These are phyloP conservation scores for Mizuhopecten yessoensis DNA, from an alignment of 1,140 invertebrate genomes.

Conservation along the genomic window DNA sequence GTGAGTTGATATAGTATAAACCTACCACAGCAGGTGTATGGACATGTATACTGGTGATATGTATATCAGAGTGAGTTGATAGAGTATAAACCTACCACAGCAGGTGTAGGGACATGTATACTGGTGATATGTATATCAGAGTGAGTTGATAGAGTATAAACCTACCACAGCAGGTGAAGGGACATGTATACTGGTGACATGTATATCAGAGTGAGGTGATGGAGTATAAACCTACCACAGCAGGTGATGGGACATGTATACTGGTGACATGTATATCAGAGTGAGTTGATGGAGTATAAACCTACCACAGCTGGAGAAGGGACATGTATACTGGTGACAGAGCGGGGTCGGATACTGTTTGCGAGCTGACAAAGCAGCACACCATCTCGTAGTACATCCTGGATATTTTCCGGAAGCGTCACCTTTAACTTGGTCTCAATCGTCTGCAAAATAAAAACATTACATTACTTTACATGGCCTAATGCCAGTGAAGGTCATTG, in stretches of 20 bases:
- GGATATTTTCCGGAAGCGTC: conserved; percentile 92
- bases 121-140: conserved; percentile 89
- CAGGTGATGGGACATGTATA: conserved; percentile 96
- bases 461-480: too few relatives aligned
- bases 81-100: conserved; percentile 89
- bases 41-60: too few relatives aligned
- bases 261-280: conserved; percentile 95
- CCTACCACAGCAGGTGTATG: conserved; percentile 84
- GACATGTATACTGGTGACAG: conserved; percentile 96
- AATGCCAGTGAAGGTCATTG: too few relatives aligned
- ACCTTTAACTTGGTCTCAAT: conserved; percentile 95
- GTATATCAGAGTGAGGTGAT: too few relatives aligned
- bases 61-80: too few relatives aligned
- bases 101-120: conserved; percentile 96
- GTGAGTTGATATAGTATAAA: conserved; percentile 94
- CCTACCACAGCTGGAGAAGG: conserved; percentile 96
- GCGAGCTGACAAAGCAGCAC: conserved; percentile 97
- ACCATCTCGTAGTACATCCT: conserved; percentile 93
- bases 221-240: conserved; percentile 90
- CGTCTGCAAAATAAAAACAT: conserved; percentile 86
- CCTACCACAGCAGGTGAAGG: conserved; percentile 96
- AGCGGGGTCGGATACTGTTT: conserved; percentile 94
- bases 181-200: conserved; percentile 96
- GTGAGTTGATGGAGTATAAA: too few relatives aligned
- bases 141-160: too few relatives aligned